Conservation (phyloP, 2,888 invertebrate species). For the Aporophyla nigra region DNA sequence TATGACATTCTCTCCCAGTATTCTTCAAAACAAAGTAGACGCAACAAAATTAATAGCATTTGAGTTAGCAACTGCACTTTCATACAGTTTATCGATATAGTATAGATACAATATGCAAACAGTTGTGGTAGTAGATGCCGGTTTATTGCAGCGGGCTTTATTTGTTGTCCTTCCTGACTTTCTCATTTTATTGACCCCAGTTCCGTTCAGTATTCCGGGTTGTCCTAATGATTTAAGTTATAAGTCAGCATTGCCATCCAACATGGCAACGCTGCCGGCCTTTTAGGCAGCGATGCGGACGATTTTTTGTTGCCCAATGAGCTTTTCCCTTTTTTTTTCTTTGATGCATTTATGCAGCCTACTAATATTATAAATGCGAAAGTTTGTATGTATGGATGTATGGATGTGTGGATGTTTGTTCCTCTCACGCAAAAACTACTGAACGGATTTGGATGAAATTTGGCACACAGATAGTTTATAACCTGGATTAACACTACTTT, state of each 20-base stretch:
- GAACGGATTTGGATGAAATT: too few species aligned
- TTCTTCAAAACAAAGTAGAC: neutral
- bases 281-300: too few species aligned
- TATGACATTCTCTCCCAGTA: neutral
- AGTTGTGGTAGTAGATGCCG: neutral
- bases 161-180: conserved; percentile 33
- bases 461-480: too few species aligned
- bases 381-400: too few species aligned
- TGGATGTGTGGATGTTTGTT: too few species aligned
- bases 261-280: too few species aligned
- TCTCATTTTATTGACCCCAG: conserved; percentile 36
- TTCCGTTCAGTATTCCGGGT: conserved; percentile 10
- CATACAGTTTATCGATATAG: neutral
- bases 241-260: neutral
- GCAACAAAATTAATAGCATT: neutral
- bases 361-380: too few species aligned
- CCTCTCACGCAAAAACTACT: too few species aligned
- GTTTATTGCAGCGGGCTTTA: conserved; percentile 7
- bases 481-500: too few species aligned
- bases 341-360: too few species aligned
- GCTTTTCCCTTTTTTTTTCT: too few species aligned
- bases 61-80: neutral
- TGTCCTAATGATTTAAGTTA: conserved; percentile 4
- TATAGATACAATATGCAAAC: neutral
- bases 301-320: too few species aligned